Conservation (phyloP, 1,140 invertebrate species). For the Zaprionus vittiger region DNA sequence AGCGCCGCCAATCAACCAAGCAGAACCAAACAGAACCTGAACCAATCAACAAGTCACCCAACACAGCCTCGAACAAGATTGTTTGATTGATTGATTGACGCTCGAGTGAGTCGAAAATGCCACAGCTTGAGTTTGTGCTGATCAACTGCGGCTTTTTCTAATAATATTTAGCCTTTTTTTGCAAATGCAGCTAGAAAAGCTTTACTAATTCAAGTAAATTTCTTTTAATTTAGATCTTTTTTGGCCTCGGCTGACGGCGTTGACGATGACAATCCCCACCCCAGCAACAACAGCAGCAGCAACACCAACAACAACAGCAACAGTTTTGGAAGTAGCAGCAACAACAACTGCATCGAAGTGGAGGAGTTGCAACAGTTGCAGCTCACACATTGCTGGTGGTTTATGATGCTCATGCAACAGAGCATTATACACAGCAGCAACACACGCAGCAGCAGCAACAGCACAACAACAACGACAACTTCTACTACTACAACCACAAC, state of each 20-base stretch:
- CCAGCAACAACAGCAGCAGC: constrained; percentile 1
- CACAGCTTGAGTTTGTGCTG: constrained; percentile 42
- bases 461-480: constrained; percentile 1
- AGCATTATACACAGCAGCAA: constrained; percentile 61
- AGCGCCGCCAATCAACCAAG: neutral
- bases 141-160: constrained; percentile 20
- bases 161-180: constrained; percentile 1
- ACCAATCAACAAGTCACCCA: neutral
- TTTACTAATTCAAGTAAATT: constrained; percentile 21
- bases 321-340: constrained; percentile 8
- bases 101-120: constrained; percentile 83
- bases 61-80: constrained; percentile 53
- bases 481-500: constrained; percentile 15
- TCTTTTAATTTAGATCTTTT: constrained; percentile 64
- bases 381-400: constrained; percentile 79
- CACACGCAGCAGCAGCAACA: constrained; percentile 29
- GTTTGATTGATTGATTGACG: constrained; percentile 74
- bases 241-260: constrained; percentile 70
- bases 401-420: constrained; percentile 80
- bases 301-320: neutral
- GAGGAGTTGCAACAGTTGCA: constrained; percentile 56
- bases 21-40: neutral
- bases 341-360: constrained; percentile 38
- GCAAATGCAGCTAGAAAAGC: neutral
- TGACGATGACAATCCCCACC: constrained; percentile 42